Percentiles rank a stretch among this genome's conserved stretches.
phyloP scores from a whole-genome alignment of 2,888 invertebrate genomes.

The Cremastobaeus sp. region DNA sequence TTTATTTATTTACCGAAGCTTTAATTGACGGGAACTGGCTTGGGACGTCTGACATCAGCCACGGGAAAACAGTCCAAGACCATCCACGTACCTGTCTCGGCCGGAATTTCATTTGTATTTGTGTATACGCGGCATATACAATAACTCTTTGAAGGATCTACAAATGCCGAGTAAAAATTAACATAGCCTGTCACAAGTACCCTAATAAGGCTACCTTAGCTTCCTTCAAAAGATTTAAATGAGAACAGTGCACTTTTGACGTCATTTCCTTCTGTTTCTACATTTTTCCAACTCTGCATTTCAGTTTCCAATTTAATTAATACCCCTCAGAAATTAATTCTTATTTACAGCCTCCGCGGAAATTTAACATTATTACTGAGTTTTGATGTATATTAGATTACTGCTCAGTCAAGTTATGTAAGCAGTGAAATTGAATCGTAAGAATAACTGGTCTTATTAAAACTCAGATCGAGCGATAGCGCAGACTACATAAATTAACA shows the following conservation, averaged over 20 bases:
- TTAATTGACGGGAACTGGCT: conserved; percentile 73
- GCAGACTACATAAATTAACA: no score
- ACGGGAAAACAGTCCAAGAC: conserved; percentile 39
- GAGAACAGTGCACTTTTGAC: conserved; percentile 16
- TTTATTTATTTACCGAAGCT: conserved; percentile 73
- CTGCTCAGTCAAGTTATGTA: no score
- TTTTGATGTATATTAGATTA: no score
- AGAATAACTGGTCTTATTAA: no score
- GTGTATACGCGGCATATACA: conserved; percentile 47
- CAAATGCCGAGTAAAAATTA: conserved; percentile 42
- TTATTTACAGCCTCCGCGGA: no score
- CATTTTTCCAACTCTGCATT: conserved; percentile 4
- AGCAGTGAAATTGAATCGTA: no score
- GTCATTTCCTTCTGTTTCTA: conserved; percentile 8
- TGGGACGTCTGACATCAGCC: conserved; percentile 57
- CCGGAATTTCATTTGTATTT: conserved; percentile 50
- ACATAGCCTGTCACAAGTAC: conserved; percentile 39
- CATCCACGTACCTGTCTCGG: conserved; percentile 42
- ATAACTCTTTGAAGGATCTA: conserved; percentile 52
- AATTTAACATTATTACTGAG: no score
- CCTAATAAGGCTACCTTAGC: conserved; percentile 38
- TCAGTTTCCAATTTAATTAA: no score
- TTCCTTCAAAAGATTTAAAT: conserved; percentile 14
- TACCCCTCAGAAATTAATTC: no score
- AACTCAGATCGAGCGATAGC: no score